Conservation (phyloP, 2,888 invertebrate genomes). For the Yponomeuta sedellus region DNA sequence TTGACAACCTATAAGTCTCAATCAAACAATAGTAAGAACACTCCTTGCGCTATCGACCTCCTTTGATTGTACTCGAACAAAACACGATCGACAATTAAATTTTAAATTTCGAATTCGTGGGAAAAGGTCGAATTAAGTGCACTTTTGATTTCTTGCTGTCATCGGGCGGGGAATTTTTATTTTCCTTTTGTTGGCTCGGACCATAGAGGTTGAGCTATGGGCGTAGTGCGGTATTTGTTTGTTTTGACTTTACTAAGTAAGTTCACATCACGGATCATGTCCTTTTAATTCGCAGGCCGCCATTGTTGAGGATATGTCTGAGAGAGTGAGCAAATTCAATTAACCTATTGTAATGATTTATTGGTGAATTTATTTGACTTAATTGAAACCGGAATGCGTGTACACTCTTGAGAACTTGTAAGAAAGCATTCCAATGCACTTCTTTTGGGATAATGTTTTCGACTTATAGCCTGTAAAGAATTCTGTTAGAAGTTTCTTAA, state of each 20-base stretch:
- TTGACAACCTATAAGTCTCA: constrained; percentile 72
- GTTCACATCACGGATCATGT: too few species aligned
- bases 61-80: constrained; percentile 57
- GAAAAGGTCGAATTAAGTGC: constrained; percentile 61
- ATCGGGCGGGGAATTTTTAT: constrained; percentile 49
- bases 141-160: constrained; percentile 57
- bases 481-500: too few species aligned
- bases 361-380: constrained; percentile 3
- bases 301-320: background rate
- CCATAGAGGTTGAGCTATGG: constrained; percentile 36
- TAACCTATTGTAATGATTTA: background rate
- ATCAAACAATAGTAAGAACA: constrained; percentile 55
- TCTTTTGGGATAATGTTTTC: too few species aligned
- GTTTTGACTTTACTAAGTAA: constrained; percentile 30
- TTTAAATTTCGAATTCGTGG: constrained; percentile 63
- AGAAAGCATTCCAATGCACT: too few species aligned
- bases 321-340: background rate
- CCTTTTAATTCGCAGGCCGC: constrained; percentile 22
- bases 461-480: too few species aligned
- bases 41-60: constrained; percentile 69
- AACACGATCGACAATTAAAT: constrained; percentile 67
- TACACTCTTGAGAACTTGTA: background rate
- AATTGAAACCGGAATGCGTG: background rate
- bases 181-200: constrained; percentile 33
- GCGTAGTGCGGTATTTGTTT: constrained; percentile 45